These are phyloP conservation scores for Antigone vipio DNA, from an alignment of 2,113 vertebrate genomes.

Conservation along the genomic window DNA sequence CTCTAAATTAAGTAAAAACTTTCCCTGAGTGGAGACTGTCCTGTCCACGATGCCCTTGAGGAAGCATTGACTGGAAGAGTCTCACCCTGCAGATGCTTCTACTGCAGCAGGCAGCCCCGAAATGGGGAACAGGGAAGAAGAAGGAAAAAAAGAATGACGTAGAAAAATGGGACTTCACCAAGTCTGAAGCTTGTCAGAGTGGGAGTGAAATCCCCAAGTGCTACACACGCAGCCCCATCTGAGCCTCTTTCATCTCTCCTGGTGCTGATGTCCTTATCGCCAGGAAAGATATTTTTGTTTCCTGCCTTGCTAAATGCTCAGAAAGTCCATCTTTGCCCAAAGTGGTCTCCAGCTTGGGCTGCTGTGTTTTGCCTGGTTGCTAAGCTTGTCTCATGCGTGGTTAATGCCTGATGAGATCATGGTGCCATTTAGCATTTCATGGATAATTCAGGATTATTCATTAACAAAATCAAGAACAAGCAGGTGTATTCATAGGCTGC, in stretches of 20 bases:
- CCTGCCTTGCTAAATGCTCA: neutral
- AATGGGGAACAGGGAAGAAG: neutral
- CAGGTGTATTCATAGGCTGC: constrained; percentile 44
- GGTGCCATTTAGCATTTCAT: constrained; percentile 33
- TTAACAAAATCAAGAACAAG: constrained; percentile 13
- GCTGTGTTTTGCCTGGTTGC: constrained; percentile 70
- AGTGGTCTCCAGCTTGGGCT: constrained; percentile 15
- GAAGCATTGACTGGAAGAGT: neutral
- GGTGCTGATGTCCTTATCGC: constrained; percentile 49
- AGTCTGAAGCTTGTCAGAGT: neutral
- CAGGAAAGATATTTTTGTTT: neutral
- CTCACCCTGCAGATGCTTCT: neutral
- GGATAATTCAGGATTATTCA: constrained; percentile 69
- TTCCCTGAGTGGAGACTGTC: fast-evolving
- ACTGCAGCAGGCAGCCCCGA: neutral
- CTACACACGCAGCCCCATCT: neutral
- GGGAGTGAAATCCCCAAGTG: neutral
- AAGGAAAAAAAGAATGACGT: neutral
- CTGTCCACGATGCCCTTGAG: neutral
- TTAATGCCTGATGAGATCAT: constrained; percentile 69
- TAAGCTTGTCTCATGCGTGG: constrained; percentile 64
- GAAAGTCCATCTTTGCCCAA: neutral
- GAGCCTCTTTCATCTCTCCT: neutral
- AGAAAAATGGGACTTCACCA: neutral
- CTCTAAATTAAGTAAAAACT: neutral